Percentiles rank a stretch among this genome's conserved stretches.
phyloP scores from a whole-genome alignment of 2,888 invertebrate genomes.

The Molorchus minor region DNA sequence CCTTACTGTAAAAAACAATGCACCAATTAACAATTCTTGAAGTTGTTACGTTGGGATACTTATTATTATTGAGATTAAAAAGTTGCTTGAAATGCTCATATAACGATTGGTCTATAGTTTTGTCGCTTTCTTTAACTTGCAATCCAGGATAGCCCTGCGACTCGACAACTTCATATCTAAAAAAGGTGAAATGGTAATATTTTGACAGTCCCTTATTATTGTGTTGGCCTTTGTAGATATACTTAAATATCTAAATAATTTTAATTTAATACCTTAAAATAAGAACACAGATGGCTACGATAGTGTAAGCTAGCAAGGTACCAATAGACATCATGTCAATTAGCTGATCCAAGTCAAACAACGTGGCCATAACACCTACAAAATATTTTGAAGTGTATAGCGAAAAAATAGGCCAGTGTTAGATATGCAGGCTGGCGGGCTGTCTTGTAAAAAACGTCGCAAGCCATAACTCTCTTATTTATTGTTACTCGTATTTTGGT shows the following conservation, averaged over 20 bases:
- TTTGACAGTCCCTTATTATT: not conserved
- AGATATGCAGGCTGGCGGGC: too few species aligned
- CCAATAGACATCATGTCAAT: constrained; percentile 98
- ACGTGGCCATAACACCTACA: constrained; percentile 81
- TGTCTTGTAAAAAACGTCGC: too few species aligned
- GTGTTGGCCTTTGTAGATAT: not conserved
- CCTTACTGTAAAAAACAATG: constrained; percentile 67
- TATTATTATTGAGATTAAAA: constrained; percentile 77
- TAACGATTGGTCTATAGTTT: constrained; percentile 38
- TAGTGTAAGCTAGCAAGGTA: constrained; percentile 88
- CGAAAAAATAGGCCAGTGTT: too few species aligned
- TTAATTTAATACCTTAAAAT: constrained; percentile 86
- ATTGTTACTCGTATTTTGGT: too few species aligned
- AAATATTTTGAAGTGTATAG: too few species aligned
- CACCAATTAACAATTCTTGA: constrained; percentile 73
- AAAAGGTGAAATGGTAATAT: constrained; percentile 7
- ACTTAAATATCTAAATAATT: not conserved
- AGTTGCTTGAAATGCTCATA: constrained; percentile 62
- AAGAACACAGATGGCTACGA: constrained; percentile 90
- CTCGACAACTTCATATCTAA: constrained; percentile 49
- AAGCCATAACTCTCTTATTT: too few species aligned
- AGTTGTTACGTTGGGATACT: constrained; percentile 72
- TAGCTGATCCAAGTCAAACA: constrained; percentile 90
- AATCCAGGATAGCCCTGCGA: constrained; percentile 37
- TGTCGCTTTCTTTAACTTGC: constrained; percentile 38